phyloP scores from a whole-genome alignment of 2,888 invertebrate genomes.

The Ametastegia equiseti region DNA sequence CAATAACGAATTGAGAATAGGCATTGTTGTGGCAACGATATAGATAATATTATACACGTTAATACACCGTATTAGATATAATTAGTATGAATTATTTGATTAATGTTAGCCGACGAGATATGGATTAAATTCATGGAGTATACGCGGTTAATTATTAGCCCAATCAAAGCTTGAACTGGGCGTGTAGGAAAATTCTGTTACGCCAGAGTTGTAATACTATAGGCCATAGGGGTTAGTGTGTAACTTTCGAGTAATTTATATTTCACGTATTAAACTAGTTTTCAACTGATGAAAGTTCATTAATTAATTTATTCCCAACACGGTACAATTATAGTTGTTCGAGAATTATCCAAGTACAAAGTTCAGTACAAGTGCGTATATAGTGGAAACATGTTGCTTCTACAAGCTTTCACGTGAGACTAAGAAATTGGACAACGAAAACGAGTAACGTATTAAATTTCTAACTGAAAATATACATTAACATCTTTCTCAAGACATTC shows the following conservation, averaged over 20 bases:
- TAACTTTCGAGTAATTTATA: neutral
- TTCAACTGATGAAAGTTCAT: neutral
- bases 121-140: neutral
- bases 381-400: neutral
- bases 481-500: neutral
- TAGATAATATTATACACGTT: no score
- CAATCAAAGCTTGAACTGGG: neutral
- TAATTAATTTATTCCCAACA: neutral
- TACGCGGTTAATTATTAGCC: neutral
- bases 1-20: no score
- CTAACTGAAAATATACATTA: no score
- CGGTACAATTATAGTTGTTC: neutral
- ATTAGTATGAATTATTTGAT: neutral
- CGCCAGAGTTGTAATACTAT: neutral
- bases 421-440: neutral
- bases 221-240: neutral
- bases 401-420: neutral
- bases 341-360: neutral
- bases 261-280: conserved; percentile 1
- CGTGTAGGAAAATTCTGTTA: neutral
- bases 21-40: no score
- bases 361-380: no score
- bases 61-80: no score
- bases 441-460: no score
- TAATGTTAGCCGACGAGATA: neutral